These are phyloP conservation scores for Polyploca ridens DNA, from an alignment of 2,888 invertebrate genomes.

Conservation along the genomic window DNA sequence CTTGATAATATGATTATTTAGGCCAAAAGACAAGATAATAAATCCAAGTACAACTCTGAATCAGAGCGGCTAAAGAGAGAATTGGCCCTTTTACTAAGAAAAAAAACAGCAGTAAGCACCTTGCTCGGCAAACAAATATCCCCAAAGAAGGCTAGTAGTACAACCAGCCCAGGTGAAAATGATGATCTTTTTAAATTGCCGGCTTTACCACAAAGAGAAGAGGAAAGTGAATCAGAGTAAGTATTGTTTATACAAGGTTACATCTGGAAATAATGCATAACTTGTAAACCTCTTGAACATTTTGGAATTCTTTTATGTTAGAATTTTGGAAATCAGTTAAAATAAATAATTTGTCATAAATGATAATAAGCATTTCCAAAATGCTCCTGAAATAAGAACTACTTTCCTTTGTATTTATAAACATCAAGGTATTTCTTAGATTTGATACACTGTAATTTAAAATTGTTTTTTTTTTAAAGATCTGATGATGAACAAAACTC, in stretches of 20 bases:
- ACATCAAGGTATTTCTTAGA: neutral
- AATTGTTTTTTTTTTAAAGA: constrained; percentile 43
- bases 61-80: constrained; percentile 90
- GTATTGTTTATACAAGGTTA: constrained; percentile 24
- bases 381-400: neutral
- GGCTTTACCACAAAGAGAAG: constrained; percentile 60
- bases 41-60: constrained; percentile 88
- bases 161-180: constrained; percentile 44
- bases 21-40: constrained; percentile 91
- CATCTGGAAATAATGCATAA: too few species aligned
- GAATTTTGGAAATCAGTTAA: too few species aligned
- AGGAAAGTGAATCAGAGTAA: constrained; percentile 78
- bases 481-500: constrained; percentile 74
- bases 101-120: constrained; percentile 91
- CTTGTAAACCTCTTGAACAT: too few species aligned
- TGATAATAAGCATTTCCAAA: neutral
- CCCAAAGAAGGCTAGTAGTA: constrained; percentile 62
- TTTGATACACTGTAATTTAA: neutral
- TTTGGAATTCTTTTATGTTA: too few species aligned
- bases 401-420: neutral
- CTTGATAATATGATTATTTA: constrained; percentile 60
- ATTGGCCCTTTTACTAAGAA: constrained; percentile 88
- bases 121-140: constrained; percentile 85
- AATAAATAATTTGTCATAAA: neutral
- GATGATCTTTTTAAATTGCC: constrained; percentile 89